Percentiles rank a stretch among this genome's conserved stretches.
Conservation (phyloP, 1,140 invertebrate genomes). For the Trissolcus basalis region DNA sequence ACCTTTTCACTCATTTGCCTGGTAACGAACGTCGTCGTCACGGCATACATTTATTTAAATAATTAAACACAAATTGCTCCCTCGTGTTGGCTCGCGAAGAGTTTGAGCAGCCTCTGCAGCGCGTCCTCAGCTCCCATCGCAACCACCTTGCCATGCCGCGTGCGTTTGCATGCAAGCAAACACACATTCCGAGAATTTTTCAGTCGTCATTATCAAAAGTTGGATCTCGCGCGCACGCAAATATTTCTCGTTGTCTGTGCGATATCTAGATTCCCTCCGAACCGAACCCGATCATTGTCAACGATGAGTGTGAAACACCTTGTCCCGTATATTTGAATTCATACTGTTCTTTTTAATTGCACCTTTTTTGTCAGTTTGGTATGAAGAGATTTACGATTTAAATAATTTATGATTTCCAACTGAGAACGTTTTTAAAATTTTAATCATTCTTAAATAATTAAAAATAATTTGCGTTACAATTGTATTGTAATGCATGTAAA, state of each 20-base stretch:
- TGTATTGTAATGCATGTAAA: too few species aligned
- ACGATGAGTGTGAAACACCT: slow-evolving; percentile 31
- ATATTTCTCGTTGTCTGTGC: slow-evolving; percentile 43
- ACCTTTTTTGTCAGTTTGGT: too few species aligned
- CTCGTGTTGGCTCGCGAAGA: slow-evolving; percentile 45
- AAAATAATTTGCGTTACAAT: too few species aligned
- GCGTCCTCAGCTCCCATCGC: slow-evolving; percentile 49
- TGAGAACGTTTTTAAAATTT: too few species aligned
- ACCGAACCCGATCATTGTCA: slow-evolving; percentile 29
- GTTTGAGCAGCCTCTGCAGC: slow-evolving; percentile 25
- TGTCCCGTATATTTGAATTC: too few species aligned
- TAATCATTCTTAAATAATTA: too few species aligned
- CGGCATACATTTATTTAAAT: slow-evolving; percentile 73
- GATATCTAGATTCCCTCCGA: slow-evolving; percentile 37
- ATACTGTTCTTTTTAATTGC: too few species aligned
- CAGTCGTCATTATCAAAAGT: slow-evolving; percentile 60
- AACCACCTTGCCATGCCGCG: slow-evolving; percentile 56
- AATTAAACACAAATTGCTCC: slow-evolving; percentile 72
- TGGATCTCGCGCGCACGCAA: slow-evolving; percentile 61
- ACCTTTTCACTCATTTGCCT: slow-evolving; percentile 73
- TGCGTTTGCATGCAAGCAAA: slow-evolving; percentile 68
- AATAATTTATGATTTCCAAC: too few species aligned
- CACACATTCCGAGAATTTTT: slow-evolving; percentile 69
- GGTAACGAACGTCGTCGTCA: slow-evolving; percentile 70
- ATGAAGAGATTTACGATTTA: too few species aligned